Evolutionary conservation across 2,797 vertebrate genomes (phyloP).

Genomic region (Tragelaphus oryx): DNA sequence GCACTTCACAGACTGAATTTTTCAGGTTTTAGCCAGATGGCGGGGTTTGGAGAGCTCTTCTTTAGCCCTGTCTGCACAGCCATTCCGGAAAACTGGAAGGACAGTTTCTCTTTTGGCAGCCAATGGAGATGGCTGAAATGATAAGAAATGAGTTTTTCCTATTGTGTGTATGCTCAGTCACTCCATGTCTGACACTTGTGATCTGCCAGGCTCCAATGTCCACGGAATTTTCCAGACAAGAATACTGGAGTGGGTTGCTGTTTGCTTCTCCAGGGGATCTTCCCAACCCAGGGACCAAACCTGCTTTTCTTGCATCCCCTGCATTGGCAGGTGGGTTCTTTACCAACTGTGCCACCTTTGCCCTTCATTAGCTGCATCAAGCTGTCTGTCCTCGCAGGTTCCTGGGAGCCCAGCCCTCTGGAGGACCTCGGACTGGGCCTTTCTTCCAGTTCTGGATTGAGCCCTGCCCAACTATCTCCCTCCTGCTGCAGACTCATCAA

Average conservation of each 20-base stretch:
- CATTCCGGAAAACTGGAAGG: neutral
- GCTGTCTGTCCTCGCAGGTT: neutral
- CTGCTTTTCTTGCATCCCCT: neutral
- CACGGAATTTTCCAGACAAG: neutral
- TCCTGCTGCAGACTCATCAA: neutral
- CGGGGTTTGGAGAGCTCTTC: neutral
- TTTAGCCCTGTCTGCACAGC: neutral
- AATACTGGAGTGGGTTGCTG: neutral
- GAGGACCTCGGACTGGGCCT: neutral
- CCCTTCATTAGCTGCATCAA: neutral
- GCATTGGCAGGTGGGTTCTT: neutral
- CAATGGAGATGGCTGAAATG: neutral
- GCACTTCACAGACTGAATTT: neutral
- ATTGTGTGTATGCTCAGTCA: neutral
- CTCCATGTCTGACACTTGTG: neutral
- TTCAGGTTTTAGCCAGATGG: neutral
- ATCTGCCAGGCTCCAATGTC: neutral
- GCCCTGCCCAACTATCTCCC: accelerated
- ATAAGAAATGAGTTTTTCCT: neutral
- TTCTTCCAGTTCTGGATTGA: neutral
- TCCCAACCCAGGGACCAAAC: neutral
- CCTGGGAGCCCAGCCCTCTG: neutral
- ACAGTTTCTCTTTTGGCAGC: neutral
- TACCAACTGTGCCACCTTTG: neutral
- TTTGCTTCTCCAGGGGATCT: neutral